These are phyloP conservation scores for Dryobota labecula DNA, from an alignment of 2,888 invertebrate species.

Conservation along the genomic window DNA sequence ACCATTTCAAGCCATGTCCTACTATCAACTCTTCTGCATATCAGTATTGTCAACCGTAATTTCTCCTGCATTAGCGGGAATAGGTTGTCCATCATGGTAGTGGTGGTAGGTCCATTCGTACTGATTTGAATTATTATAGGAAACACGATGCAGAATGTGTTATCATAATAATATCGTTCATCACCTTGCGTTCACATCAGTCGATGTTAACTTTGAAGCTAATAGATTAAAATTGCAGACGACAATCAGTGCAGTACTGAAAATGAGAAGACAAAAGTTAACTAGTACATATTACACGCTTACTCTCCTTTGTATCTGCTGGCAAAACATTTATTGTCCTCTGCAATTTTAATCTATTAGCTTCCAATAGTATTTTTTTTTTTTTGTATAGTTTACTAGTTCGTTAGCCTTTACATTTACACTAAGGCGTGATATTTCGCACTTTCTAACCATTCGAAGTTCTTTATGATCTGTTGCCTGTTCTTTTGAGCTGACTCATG, in stretches of 20 bases:
- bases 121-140: background rate
- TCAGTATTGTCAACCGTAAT: background rate
- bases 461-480: conserved; percentile 39
- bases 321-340: background rate
- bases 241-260: background rate
- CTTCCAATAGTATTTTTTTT: conserved; percentile 28
- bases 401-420: conserved; percentile 77
- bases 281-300: conserved; percentile 25
- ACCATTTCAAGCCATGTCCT: background rate
- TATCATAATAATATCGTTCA: background rate
- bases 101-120: background rate
- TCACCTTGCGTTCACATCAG: background rate
- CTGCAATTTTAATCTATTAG: too few species aligned
- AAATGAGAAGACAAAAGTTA: conserved; percentile 23
- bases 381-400: conserved; percentile 62
- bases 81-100: background rate
- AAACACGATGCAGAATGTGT: background rate
- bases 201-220: background rate
- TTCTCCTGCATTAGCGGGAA: background rate
- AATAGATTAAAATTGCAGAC: background rate
- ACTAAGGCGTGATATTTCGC: conserved; percentile 83
- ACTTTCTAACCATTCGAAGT: conserved; percentile 78
- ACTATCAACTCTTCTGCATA: conserved; percentile 7
- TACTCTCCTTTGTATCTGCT: conserved; percentile 18
- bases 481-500: conserved; percentile 15